phyloP scores from a whole-genome alignment of 1,140 invertebrate species.

The Phthorimaea operculella region DNA sequence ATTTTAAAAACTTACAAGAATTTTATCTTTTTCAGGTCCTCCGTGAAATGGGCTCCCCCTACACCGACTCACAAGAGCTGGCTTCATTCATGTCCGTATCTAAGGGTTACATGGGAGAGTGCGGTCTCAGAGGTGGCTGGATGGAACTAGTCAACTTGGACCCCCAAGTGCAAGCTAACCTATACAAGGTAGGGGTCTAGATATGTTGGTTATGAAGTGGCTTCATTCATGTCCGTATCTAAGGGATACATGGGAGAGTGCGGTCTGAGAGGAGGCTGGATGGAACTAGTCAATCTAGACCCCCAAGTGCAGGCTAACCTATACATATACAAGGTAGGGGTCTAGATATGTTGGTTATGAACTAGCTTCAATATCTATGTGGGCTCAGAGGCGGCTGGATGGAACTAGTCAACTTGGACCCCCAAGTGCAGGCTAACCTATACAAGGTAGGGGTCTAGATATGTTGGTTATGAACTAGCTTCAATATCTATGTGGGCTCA shows the following conservation, averaged over 20 bases:
- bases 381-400: conserved; percentile 94
- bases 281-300: conserved; percentile 90
- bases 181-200: conserved; percentile 89
- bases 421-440: conserved; percentile 84
- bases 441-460: too few relatives aligned
- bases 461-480: too few relatives aligned
- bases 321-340: conserved; percentile 84
- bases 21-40: conserved; percentile 69
- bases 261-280: conserved; percentile 94
- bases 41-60: conserved; percentile 89
- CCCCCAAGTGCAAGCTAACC: conserved; percentile 83
- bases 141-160: conserved; percentile 91
- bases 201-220: conserved; percentile 69
- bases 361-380: conserved; percentile 93
- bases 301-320: conserved; percentile 86
- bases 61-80: conserved; percentile 81
- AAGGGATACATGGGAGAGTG: conserved; percentile 96
- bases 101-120: conserved; percentile 94
- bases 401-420: conserved; percentile 90
- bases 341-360: conserved; percentile 73
- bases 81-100: conserved; percentile 97
- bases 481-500: too few relatives aligned
- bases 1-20: too few relatives aligned
- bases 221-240: conserved; percentile 95
- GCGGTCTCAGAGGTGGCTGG: conserved; percentile 95